Conservation (phyloP, 2,797 vertebrate genomes). For the Avahi laniger region DNA sequence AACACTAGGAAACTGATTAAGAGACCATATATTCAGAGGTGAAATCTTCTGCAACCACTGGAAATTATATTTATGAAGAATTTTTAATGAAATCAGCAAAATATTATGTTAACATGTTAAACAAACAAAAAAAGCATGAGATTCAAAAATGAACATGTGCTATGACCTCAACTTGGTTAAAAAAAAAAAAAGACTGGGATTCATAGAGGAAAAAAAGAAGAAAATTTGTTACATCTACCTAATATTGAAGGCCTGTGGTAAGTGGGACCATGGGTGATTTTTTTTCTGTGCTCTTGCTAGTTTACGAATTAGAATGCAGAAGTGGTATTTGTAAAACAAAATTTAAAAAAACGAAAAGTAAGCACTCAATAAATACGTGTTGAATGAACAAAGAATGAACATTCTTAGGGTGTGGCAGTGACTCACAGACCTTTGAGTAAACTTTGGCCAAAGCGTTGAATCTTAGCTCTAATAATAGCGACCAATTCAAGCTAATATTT, state of each 20-base stretch:
- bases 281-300: not conserved
- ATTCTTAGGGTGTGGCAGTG: not conserved
- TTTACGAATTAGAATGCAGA: conserved; percentile 16
- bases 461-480: conserved; percentile 9
- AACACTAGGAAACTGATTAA: not conserved
- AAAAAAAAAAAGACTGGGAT: not conserved
- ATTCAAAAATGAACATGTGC: not conserved
- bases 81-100: conserved; percentile 19
- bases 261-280: not conserved
- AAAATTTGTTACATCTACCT: not conserved
- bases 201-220: not conserved
- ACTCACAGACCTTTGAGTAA: not conserved
- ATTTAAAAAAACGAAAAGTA: not conserved
- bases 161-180: not conserved
- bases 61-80: not conserved
- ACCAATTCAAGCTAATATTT: conserved; percentile 20
- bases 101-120: not conserved
- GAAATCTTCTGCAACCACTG: not conserved
- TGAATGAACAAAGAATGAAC: conserved; percentile 26
- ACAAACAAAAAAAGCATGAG: not conserved
- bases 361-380: not conserved
- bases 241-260: not conserved
- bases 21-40: not conserved
- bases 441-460: not conserved
- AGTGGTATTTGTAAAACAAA: conserved; percentile 9